Base-by-base conservation (phyloP, 2,888 invertebrate genomes). In the Scaptomyza cyrtandrae region DNA sequence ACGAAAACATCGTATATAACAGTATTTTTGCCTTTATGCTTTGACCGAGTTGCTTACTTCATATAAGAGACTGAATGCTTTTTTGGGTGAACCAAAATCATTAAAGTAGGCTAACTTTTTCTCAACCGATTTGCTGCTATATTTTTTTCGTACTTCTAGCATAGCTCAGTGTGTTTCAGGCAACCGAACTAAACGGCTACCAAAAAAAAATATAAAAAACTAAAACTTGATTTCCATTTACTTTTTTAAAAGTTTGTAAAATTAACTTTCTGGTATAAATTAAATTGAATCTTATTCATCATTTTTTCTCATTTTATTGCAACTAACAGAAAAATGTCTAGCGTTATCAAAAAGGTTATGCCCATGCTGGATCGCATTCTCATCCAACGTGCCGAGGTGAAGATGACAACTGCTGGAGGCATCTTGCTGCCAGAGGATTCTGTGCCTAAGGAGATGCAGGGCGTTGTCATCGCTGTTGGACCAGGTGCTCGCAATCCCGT, bases 401-500 rank as follows among this genome's bases (percentile, higher is more conserved):
- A 98, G 64, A 95, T 97, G 0, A 97, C 96, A 92, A 97, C 98
- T 0, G 98, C 97, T 90, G 97, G 98, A 31, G 99, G 99, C 61
- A 97, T 99, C 89, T 96, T 99, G 85, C 95, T 99, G 78, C 99
- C 99, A 6, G 99, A 99, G 92, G 98, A 98, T 91, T 96, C 99
- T 0, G 96, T 97, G 91, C 95, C 95, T 48, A 99, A 99, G 93
- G 95, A 98, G 39, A 93, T 98, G 33, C 95, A 96, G 89, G 99
- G 97, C 24, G 97, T 97, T 67, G 98, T 99, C 0, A 94, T 99
- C 3, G 98, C 99, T 35, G 96, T 97, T 56, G 99, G 99, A 46
- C 96, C 97, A 37, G 99, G 99, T 67, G 93, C 95, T 31, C 95
- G 97, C 87, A 97, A 96, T 91, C 96, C 95, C 44, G 95, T 97